These are phyloP conservation scores for Brachionus asplanchnoidis DNA, from an alignment of 1,140 invertebrate species.

Conservation along the genomic window DNA sequence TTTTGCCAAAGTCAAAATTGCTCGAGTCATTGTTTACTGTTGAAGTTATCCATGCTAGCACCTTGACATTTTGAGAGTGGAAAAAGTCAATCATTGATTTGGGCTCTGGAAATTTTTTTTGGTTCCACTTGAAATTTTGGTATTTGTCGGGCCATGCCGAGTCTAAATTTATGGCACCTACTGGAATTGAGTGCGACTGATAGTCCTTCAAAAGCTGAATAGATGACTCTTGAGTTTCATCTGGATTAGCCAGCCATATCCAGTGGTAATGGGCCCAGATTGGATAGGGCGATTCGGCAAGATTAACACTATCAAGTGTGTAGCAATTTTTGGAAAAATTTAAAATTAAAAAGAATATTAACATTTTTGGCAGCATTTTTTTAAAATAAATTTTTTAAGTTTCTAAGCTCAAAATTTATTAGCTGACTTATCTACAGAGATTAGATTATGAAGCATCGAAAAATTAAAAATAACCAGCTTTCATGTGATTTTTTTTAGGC, in stretches of 20 bases:
- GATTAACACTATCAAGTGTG: neutral
- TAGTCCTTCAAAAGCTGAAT: neutral
- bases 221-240: neutral
- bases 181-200: neutral
- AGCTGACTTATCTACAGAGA: neutral
- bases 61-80: slow-evolving; percentile 18
- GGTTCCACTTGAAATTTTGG: slow-evolving; percentile 16
- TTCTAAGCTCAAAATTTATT: neutral
- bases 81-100: neutral
- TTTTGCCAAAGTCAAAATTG: neutral
- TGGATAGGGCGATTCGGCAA: neutral
- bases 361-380: neutral
- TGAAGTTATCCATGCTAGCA: slow-evolving; percentile 28
- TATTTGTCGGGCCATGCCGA: slow-evolving; percentile 24
- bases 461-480: neutral
- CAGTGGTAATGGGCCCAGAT: slow-evolving; percentile 31
- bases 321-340: neutral
- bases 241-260: slow-evolving; percentile 25
- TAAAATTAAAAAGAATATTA: neutral
- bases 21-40: slow-evolving; percentile 7
- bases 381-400: neutral
- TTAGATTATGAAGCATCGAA: neutral
- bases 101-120: slow-evolving; percentile 8
- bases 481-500: neutral
- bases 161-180: slow-evolving; percentile 21